These are phyloP conservation scores for Dynastes maya DNA, from an alignment of 2,888 invertebrate species.

Conservation along the genomic window DNA sequence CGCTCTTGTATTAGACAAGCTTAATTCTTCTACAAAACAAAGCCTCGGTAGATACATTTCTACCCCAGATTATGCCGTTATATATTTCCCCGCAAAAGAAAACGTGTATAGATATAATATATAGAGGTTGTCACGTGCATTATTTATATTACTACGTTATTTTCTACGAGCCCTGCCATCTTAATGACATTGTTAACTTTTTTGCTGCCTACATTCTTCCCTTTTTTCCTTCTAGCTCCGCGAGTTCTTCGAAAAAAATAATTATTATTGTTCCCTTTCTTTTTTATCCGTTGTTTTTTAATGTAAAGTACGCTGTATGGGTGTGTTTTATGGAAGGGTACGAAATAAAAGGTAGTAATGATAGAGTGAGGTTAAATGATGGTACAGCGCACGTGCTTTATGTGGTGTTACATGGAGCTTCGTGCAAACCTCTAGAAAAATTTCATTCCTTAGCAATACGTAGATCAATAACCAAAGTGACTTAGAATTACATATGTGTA, in stretches of 20 bases:
- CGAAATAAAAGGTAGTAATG: slow-evolving; percentile 10
- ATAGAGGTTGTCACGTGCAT: slow-evolving; percentile 68
- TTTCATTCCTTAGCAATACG: no score
- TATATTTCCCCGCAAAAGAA: slow-evolving; percentile 65
- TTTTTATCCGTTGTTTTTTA: slow-evolving; percentile 18
- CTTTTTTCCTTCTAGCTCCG: not conserved
- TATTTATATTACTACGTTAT: slow-evolving; percentile 67
- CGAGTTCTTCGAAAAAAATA: slow-evolving; percentile 12
- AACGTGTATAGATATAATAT: slow-evolving; percentile 67
- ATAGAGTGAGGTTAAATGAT: not conserved
- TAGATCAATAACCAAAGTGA: no score
- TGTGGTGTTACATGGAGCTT: no score
- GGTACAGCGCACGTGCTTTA: not conserved
- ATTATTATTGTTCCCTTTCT: slow-evolving; percentile 20
- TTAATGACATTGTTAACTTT: slow-evolving; percentile 68
- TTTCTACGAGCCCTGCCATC: slow-evolving; percentile 64
- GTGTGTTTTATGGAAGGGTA: slow-evolving; percentile 10
- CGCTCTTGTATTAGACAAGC: slow-evolving; percentile 66
- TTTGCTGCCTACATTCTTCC: slow-evolving; percentile 51
- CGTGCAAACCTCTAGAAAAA: no score
- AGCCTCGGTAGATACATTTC: slow-evolving; percentile 67
- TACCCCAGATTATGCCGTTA: slow-evolving; percentile 68
- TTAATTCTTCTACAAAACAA: slow-evolving; percentile 70
- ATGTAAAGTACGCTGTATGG: not conserved
- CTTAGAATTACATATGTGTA: no score